These are phyloP conservation scores for Drosophila macrothrix DNA, from an alignment of 2,888 invertebrate genomes.

Conservation along the genomic window DNA sequence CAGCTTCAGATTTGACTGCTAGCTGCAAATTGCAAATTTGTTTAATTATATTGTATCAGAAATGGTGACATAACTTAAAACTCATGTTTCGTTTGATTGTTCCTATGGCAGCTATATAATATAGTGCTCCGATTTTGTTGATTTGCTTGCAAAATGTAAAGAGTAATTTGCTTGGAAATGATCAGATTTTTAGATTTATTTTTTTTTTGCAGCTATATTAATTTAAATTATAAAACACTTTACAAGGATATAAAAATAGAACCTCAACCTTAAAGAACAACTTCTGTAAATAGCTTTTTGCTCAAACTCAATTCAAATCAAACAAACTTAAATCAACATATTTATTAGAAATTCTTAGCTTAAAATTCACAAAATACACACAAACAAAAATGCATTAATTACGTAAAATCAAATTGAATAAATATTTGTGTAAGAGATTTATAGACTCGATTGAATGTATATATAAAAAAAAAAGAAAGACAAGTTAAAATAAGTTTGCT, in stretches of 20 bases:
- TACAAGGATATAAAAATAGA: neutral
- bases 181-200: neutral
- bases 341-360: neutral
- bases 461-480: neutral
- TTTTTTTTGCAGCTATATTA: too few relatives aligned
- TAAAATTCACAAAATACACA: neutral
- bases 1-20: neutral
- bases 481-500: neutral
- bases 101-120: neutral
- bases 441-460: neutral
- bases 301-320: neutral
- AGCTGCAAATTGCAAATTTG: neutral
- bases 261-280: neutral
- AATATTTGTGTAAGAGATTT: neutral
- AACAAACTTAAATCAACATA: neutral
- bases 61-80: neutral
- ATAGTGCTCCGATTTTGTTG: neutral
- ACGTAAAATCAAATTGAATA: neutral
- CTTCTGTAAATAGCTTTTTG: neutral
- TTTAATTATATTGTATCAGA: neutral
- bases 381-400: neutral
- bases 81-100: neutral
- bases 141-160: too few relatives aligned
- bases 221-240: neutral
- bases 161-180: neutral